Evolutionary conservation across 1,140 invertebrate genomes (phyloP).

Genomic region (Notospermus geniculatus): DNA sequence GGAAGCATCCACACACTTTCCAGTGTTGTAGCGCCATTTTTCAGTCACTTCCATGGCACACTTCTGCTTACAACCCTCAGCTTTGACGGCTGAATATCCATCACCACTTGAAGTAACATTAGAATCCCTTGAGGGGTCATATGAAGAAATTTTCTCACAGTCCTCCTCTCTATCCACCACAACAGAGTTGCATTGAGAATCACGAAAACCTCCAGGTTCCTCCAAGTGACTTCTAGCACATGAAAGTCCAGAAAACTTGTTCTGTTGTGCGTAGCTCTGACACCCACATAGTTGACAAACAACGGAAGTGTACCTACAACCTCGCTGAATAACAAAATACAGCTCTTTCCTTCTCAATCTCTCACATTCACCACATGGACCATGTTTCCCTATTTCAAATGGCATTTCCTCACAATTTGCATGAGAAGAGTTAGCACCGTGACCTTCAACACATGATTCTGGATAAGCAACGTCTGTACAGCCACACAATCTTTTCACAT

Average conservation of each 20-base stretch:
- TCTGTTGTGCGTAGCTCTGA: no score
- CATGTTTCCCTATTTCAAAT: not conserved
- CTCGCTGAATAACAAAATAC: not conserved
- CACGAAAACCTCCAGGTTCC: no score
- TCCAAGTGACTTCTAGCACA: no score
- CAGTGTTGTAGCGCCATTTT: slow-evolving; percentile 61
- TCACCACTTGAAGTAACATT: not conserved
- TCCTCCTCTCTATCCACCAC: no score
- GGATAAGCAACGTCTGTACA: not conserved
- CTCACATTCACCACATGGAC: slow-evolving; percentile 25
- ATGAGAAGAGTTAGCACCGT: no score
- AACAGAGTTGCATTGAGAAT: no score
- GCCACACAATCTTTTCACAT: no score
- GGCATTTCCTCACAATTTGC: not conserved
- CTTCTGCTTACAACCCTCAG: not conserved
- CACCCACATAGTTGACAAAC: no score
- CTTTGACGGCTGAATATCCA: not conserved
- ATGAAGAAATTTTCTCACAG: no score
- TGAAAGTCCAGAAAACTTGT: no score
- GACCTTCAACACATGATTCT: not conserved
- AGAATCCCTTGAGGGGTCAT: no score
- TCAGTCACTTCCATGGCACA: not conserved
- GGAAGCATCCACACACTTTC: slow-evolving; percentile 71
- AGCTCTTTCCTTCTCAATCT: slow-evolving; percentile 21
- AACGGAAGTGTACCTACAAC: no score